A percentile compares a stretch with the other conserved stretches of the same genome.
phyloP scores from a whole-genome alignment of 1,140 invertebrate species.

The Leptinotarsa defecta region DNA sequence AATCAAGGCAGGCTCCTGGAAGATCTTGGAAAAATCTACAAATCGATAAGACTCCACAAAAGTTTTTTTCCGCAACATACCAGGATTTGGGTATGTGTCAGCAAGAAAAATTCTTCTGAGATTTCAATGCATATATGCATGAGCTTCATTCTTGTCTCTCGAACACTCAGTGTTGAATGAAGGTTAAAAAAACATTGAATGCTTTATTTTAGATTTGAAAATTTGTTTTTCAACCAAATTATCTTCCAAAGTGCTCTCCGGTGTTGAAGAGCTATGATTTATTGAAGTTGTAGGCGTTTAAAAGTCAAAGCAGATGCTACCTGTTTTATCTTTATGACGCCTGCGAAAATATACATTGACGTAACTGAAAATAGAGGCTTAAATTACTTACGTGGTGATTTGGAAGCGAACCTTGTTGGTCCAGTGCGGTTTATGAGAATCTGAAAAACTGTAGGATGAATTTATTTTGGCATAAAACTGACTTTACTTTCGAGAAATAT shows the following conservation, averaged over 20 bases:
- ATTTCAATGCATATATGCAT: too few relatives aligned
- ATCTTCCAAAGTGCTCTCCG: conserved; percentile 7
- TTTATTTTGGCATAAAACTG: background rate
- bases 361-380: conserved; percentile 2
- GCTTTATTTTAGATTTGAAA: background rate
- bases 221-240: background rate
- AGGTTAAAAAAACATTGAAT: background rate
- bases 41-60: too few relatives aligned
- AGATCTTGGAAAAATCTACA: too few relatives aligned
- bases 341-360: background rate
- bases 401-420: background rate
- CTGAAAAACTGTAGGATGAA: background rate
- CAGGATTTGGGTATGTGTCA: too few relatives aligned
- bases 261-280: background rate
- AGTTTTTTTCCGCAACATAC: too few relatives aligned
- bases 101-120: too few relatives aligned
- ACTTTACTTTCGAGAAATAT: background rate
- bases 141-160: too few relatives aligned
- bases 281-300: background rate
- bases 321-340: conserved; percentile 6
- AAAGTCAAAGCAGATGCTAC: background rate
- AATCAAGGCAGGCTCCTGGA: too few relatives aligned
- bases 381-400: conserved; percentile 1
- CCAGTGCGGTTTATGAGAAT: background rate
- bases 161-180: background rate